These are phyloP conservation scores for Calyptomena viridis DNA, from an alignment of 2,113 vertebrate species.

Conservation along the genomic window DNA sequence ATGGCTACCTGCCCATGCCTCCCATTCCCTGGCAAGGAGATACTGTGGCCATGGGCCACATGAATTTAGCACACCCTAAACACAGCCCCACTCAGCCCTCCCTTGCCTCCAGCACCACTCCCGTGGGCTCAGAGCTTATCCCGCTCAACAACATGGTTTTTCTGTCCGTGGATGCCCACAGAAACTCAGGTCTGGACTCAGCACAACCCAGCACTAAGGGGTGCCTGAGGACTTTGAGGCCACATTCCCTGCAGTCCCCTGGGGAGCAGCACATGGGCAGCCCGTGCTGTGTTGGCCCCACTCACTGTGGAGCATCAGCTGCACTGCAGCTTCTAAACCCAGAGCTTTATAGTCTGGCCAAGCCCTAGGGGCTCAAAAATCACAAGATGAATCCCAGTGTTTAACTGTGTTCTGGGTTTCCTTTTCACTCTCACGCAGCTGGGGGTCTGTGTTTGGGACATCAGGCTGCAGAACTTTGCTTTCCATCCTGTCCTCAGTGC, in stretches of 20 bases:
- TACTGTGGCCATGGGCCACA: rapidly evolving
- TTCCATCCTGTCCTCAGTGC: not conserved
- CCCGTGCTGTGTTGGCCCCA: not conserved
- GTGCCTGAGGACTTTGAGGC: not conserved
- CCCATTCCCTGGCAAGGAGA: rapidly evolving
- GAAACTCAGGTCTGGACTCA: not conserved
- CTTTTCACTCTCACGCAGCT: not conserved
- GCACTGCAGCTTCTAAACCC: constrained; percentile 9
- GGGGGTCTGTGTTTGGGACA: not conserved
- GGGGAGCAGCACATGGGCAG: not conserved
- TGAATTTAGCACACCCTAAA: not conserved
- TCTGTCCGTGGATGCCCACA: not conserved
- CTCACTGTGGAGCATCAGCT: not conserved
- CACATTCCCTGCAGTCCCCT: not conserved
- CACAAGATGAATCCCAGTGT: constrained; percentile 18
- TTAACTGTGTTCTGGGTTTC: constrained; percentile 8
- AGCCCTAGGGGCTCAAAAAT: constrained; percentile 47
- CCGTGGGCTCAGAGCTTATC: not conserved
- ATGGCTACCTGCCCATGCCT: rapidly evolving
- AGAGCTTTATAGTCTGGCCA: constrained; percentile 61
- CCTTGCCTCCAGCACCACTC: not conserved
- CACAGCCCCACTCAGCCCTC: not conserved
- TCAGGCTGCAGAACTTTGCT: not conserved
- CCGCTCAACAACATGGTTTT: not conserved
- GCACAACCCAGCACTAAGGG: not conserved